These are phyloP conservation scores for Thymelicus acteon DNA, from an alignment of 2,888 invertebrate genomes.

Conservation along the genomic window DNA sequence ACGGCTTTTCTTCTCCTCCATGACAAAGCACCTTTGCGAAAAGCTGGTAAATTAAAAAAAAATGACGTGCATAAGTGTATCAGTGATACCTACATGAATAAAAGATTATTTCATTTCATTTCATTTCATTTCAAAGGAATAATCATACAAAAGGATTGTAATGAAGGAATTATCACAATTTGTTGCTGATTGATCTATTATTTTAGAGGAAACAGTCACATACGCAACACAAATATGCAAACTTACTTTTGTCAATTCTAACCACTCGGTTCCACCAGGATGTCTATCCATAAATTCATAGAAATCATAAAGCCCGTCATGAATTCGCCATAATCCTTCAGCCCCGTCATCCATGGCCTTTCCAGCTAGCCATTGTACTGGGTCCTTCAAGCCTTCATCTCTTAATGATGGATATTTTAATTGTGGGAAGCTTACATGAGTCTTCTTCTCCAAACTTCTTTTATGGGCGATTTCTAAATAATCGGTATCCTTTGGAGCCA, in stretches of 20 bases:
- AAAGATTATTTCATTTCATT: too few species aligned
- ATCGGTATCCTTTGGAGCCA: slow-evolving; percentile 60
- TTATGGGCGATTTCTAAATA: slow-evolving; percentile 60
- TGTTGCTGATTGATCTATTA: too few species aligned
- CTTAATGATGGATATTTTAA: slow-evolving; percentile 80
- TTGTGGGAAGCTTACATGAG: slow-evolving; percentile 81
- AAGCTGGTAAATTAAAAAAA: too few species aligned
- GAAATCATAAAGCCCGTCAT: slow-evolving; percentile 93
- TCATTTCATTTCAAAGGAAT: too few species aligned
- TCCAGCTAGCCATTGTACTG: slow-evolving; percentile 86
- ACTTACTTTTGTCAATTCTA: slow-evolving; percentile 87
- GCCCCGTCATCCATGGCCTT: slow-evolving; percentile 89
- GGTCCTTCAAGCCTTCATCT: slow-evolving; percentile 72
- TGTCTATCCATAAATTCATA: slow-evolving; percentile 91
- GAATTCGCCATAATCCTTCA: slow-evolving; percentile 91
- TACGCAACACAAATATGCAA: not conserved
- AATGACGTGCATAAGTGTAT: too few species aligned
- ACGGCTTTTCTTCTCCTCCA: too few species aligned
- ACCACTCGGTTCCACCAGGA: slow-evolving; percentile 94
- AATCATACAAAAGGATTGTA: too few species aligned
- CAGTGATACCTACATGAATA: too few species aligned
- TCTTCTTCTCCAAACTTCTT: slow-evolving; percentile 65
- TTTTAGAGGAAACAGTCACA: too few species aligned
- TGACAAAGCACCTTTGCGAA: too few species aligned
- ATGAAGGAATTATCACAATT: too few species aligned